Base-by-base conservation (phyloP, 2,888 invertebrate genomes). In the Apodemia zela region DNA sequence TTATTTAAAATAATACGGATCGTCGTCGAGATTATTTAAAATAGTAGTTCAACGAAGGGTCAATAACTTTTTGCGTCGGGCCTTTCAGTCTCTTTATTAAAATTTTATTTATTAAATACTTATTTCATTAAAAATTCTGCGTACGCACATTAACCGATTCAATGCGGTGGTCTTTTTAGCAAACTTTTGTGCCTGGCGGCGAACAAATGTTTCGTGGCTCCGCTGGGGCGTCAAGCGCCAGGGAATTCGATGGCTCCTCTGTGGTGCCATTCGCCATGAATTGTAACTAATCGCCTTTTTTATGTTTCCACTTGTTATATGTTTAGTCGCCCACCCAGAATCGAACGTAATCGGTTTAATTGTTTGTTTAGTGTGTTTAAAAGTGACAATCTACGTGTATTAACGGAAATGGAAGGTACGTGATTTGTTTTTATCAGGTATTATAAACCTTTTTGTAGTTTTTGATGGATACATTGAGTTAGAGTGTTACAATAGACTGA, bases 391-490 rank as follows among this genome's bases (percentile, higher is more conserved):
- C 57, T 17, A 61, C 61, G 61, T 58, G 29, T 62, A 45, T 57
- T 62, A 58, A 62, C 58, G 45, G 62, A 58, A 58, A 62, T 62
- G 58, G 58, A 58, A 62, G 58, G 47, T 45, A 57, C 45, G 17
- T 15, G 35, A 25, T n/a, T 59, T 33, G n/a, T 59, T 35, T 59
- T 8, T 59, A 25, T 33, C 35, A 59, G 58, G n/a, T 59, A 58
- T 45, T 62, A 21, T 62, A 54, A 57, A 62, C 45, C 25, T 58
- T 62, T 58, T 62, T 62, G 58, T 58, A 17, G 33, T 13, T 57
- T 69, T 67, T 57, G 60, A 61, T 69, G 66, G 57, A 67, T 62
- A 67, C 60, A 66, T 61, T 66, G 65, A 66, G 66, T 66, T 57
- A 42, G 4, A n/a, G 21, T 57, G 57, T 57, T 29, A 18, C 29